phyloP scores from a whole-genome alignment of 2,797 vertebrate species.

The Allobates femoralis region DNA sequence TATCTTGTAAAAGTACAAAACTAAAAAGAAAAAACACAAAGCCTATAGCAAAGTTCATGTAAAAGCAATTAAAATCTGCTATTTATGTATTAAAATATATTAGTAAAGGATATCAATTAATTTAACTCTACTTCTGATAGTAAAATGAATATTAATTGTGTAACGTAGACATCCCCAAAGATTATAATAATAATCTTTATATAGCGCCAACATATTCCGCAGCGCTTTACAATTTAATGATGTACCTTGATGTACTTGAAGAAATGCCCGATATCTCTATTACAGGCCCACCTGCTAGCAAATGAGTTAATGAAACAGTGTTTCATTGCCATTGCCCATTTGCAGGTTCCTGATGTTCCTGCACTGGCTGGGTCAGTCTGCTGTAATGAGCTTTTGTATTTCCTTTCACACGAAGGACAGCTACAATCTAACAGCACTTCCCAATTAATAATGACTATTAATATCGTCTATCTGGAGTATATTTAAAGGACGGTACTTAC shows the following conservation, averaged over 20 bases:
- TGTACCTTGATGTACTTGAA: neutral
- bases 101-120: neutral
- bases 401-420: neutral
- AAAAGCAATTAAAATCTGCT: neutral
- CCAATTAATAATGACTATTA: neutral
- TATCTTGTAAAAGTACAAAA: neutral
- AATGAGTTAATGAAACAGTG: neutral
- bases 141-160: neutral
- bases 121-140: too few species aligned
- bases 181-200: too few species aligned
- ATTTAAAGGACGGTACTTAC: conserved; percentile 43
- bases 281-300: neutral
- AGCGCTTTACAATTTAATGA: too few species aligned
- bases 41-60: too few species aligned
- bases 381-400: neutral
- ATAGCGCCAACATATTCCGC: too few species aligned
- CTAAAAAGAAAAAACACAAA: neutral
- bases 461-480: neutral
- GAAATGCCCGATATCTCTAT: neutral
- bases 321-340: neutral
- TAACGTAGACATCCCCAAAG: too few species aligned
- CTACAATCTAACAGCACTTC: neutral
- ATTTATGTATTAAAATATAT: neutral
- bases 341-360: neutral
- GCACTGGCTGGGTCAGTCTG: neutral